Conservation (phyloP, 2,113 vertebrate genomes). For the Paedocypris sp. region DNA sequence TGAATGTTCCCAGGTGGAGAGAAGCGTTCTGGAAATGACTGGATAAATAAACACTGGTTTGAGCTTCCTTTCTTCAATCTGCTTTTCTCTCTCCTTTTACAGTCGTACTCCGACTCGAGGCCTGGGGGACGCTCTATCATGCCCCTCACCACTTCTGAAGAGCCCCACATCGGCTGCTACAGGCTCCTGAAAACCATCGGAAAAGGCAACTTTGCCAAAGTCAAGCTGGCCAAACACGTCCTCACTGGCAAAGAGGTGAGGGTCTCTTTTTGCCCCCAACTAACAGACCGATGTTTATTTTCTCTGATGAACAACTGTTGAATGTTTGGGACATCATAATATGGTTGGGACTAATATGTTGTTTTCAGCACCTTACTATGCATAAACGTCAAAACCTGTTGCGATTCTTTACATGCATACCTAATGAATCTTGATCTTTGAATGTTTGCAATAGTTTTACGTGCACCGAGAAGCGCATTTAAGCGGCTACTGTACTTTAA, state of each 20-base stretch:
- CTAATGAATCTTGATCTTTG: too few species aligned
- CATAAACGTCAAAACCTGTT: too few species aligned
- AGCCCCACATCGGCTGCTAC: conserved; percentile 58
- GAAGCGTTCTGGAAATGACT: background rate
- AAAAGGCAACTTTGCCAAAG: conserved; percentile 76
- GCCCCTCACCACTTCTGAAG: conserved; percentile 65
- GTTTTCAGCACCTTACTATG: too few species aligned
- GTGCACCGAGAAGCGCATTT: too few species aligned
- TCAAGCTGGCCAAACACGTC: conserved; percentile 73
- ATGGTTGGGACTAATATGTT: too few species aligned
- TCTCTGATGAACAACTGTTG: background rate
- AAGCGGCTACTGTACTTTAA: too few species aligned
- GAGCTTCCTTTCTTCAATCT: background rate
- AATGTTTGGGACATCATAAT: background rate
- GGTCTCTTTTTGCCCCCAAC: background rate
- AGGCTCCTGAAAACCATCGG: conserved; percentile 74
- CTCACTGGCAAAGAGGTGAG: conserved; percentile 75
- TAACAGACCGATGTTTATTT: background rate
- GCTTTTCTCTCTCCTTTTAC: background rate
- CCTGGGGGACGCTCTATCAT: conserved; percentile 65
- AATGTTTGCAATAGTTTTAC: too few species aligned
- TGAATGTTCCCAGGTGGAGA: background rate
- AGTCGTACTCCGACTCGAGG: conserved; percentile 50
- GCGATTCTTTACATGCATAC: too few species aligned
- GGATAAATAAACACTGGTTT: background rate